phyloP scores from a whole-genome alignment of 2,113 vertebrate genomes.

The Dromiciops gliroides region DNA sequence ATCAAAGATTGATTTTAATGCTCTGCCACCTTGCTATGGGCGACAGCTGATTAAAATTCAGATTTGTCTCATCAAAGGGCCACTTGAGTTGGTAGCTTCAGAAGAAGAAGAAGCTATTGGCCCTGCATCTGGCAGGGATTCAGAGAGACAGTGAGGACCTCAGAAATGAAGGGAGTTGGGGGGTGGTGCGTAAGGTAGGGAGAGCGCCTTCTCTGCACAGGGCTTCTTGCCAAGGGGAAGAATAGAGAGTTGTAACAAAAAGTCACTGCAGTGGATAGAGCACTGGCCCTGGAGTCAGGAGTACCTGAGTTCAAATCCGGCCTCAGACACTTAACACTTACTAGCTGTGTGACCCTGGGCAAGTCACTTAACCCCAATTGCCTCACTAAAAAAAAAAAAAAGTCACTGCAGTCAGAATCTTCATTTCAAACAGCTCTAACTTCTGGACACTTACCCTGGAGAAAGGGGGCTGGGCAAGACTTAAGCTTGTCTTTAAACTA shows the following conservation, averaged over 20 bases:
- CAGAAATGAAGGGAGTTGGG: not conserved
- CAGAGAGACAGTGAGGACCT: constrained; percentile 14
- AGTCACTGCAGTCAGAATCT: not conserved
- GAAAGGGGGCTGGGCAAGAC: not conserved
- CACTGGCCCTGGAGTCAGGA: no score
- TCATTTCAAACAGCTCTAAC: not conserved
- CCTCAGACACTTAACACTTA: no score
- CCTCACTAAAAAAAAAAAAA: no score
- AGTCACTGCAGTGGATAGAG: no score
- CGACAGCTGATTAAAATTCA: not conserved
- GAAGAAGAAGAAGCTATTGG: not conserved
- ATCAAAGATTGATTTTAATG: not conserved
- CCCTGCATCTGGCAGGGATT: not conserved
- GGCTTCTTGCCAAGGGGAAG: not conserved
- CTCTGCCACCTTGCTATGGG: not conserved
- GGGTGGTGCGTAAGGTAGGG: not conserved
- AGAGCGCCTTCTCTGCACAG: not conserved
- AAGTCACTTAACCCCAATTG: no score
- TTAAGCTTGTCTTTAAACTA: not conserved
- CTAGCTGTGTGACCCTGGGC: no score
- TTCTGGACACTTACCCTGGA: not conserved
- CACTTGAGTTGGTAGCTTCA: no score
- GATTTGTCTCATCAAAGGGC: constrained; percentile 8
- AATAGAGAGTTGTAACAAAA: not conserved
- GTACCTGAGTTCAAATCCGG: no score